Evolutionary conservation across 2,113 vertebrate genomes (phyloP), one percentile per base, ranked within the genome.

Genomic region (Cyanoderma ruficeps): DNA sequence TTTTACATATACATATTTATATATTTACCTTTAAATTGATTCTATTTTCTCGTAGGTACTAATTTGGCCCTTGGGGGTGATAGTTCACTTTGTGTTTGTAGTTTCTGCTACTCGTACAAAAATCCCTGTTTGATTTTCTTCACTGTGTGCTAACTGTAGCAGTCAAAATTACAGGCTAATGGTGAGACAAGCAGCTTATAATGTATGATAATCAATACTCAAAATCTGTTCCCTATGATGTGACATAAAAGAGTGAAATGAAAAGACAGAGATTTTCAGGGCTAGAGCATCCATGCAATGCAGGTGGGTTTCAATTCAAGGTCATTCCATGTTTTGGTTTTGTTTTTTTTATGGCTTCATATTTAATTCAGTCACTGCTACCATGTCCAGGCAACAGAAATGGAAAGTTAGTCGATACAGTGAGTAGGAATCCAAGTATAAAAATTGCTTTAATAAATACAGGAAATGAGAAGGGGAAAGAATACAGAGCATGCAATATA

Each of bases 281-380:
- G 94, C 92, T 93, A 83, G 91, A 97, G 84, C 95, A 96, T 91
- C 95, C 97, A 94, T 95, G 96, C 96, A 96, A 94, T 96, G 83
- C 91, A 96, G 94, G 94, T 97, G 86, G 47, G 97, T 97, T 98
- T 96, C 93, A 93, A 96, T 97, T 98, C 97, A 98, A 98, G 98
- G 98, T 98, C 96, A 93, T 97, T 97, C 85, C 30, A 44, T n/a
- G 33, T 80, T 60, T 80, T 52, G 47, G 94, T 86, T 91, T 56
- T 87, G 64, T 75, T 63, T 83, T 11, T 81, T 55, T 89, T 90
- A 89, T 87, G 69, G 44, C 75, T 97, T 96, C 85, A 83, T 97
- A 94, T 96, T 97, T 97, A 97, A 96, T 96, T 97, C 83, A 97
- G 81, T 91, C 70, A 57, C 21, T 76, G 56, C 39, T 94, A 92